phyloP scores from a whole-genome alignment of 1,140 invertebrate genomes.

The Temnothorax longispinosus region DNA sequence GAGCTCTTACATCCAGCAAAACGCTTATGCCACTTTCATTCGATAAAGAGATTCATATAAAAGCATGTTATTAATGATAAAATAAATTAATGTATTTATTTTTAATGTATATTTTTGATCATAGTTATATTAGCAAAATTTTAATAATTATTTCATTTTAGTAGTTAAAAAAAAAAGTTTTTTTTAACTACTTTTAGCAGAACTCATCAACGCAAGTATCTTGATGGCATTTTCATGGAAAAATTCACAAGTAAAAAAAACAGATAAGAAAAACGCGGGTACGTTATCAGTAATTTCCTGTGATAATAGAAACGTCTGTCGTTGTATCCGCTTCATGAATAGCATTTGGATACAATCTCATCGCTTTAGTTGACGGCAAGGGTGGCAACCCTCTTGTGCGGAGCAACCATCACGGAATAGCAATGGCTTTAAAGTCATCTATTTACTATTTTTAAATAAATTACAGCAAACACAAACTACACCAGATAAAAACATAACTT shows the following conservation, averaged over 20 bases:
- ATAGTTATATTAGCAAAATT: background rate
- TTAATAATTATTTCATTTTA: background rate
- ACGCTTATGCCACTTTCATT: background rate
- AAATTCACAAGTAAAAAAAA: background rate
- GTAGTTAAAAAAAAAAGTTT: background rate
- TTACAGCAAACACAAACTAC: background rate
- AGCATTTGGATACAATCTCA: slow-evolving; percentile 83
- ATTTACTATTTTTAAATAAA: slow-evolving; percentile 21
- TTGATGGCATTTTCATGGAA: background rate
- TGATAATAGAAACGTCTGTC: slow-evolving; percentile 76
- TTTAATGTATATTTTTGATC: background rate
- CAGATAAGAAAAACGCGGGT: background rate
- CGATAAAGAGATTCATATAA: background rate
- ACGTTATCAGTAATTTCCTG: slow-evolving; percentile 57
- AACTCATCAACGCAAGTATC: background rate
- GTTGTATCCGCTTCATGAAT: slow-evolving; percentile 75
- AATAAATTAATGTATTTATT: background rate
- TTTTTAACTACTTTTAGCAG: background rate
- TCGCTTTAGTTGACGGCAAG: slow-evolving; percentile 65
- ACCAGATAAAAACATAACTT: background rate
- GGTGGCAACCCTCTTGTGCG: slow-evolving; percentile 42
- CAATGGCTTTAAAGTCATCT: background rate
- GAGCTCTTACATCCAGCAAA: slow-evolving; percentile 19
- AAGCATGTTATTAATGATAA: background rate
- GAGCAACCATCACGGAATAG: slow-evolving; percentile 22